Percentiles rank a stretch among this genome's conserved stretches.
These are phyloP conservation scores for Zaprionus inermis DNA, from an alignment of 1,140 invertebrate genomes.

Conservation along the genomic window DNA sequence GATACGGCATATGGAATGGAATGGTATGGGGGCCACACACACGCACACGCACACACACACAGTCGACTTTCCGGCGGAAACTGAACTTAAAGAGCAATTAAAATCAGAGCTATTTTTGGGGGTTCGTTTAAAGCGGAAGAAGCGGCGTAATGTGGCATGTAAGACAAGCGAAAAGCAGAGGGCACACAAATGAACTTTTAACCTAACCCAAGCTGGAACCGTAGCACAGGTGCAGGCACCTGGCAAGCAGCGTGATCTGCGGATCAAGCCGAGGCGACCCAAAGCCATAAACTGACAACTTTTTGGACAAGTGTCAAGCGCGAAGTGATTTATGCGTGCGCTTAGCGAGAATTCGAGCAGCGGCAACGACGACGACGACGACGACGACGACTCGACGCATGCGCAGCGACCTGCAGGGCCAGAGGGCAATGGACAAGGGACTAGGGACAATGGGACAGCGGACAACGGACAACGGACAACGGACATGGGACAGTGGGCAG, in stretches of 20 bases:
- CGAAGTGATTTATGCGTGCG: conserved; percentile 75
- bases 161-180: conserved; percentile 44
- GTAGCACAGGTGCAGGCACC: conserved; percentile 60
- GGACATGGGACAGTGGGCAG: conserved; percentile 18
- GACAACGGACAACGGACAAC: conserved; percentile 22
- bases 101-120: conserved; percentile 66
- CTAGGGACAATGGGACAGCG: not conserved
- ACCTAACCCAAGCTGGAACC: conserved; percentile 7
- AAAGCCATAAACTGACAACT: conserved; percentile 73
- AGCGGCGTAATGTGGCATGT: conserved; percentile 75
- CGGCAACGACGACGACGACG: not conserved
- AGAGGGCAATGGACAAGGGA: conserved; percentile 18
- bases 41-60: no score
- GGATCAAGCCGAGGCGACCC: conserved; percentile 30
- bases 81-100: conserved; percentile 77
- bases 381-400: conserved; percentile 64
- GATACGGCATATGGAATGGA: conserved; percentile 22
- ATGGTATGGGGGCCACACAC: conserved; percentile 47
- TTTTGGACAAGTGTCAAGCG: conserved; percentile 76
- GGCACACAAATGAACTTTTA: conserved; percentile 59
- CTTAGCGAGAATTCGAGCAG: conserved; percentile 71
- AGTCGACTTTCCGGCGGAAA: conserved; percentile 79
- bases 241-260: not conserved
- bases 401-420: conserved; percentile 69
- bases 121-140: conserved; percentile 24